Evolutionary conservation across 2,888 invertebrate species (phyloP), one percentile per base, ranked within the genome.

Genomic region (Epinotia nisella): DNA sequence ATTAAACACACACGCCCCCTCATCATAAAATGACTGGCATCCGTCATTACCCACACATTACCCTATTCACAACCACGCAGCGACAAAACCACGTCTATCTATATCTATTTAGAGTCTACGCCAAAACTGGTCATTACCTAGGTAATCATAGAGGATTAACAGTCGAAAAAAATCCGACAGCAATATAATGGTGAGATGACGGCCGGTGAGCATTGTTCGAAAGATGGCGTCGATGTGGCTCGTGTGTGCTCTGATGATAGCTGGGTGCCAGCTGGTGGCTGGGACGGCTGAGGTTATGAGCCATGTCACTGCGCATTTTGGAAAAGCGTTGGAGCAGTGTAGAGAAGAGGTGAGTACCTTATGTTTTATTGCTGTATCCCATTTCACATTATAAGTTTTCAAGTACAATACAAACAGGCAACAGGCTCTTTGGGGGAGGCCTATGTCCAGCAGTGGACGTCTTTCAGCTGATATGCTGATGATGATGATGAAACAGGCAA

Each of bases 261-360:
- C 82, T n/a, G 76, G 79, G 45, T 71, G 80, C 13, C 73, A 79
- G 56, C 4, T 60, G 67, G 90, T 84, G 72, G 74, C 61, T 9
- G 89, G 88, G 0, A 86, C 88, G 0, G 91, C 92, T 0, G 93
- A 92, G 80, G 90, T 91, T 60, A 91, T 93, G 93, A 91, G 92
- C 75, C 93, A 93, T 56, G 93, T 92, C n/a, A 89, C 91, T 0
- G 92, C 92, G 0, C 91, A 92, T 76, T 92, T 92, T 41, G 92
- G 92, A 3, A 90, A 90, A 67, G 83, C 90, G 0, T 80, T 92
- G 45, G 88, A 90, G 11, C 90, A 92, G 73, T 92, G 92, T 72
- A 82, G 92, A 11, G 88, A 90, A 2, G 92, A 92, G 86, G 92
- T 92, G 79, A 83, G 80, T 60, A 2, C 19, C n/a, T 45, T n/a